phyloP scores from a whole-genome alignment of 2,888 invertebrate species.

The Magallana nippona region DNA sequence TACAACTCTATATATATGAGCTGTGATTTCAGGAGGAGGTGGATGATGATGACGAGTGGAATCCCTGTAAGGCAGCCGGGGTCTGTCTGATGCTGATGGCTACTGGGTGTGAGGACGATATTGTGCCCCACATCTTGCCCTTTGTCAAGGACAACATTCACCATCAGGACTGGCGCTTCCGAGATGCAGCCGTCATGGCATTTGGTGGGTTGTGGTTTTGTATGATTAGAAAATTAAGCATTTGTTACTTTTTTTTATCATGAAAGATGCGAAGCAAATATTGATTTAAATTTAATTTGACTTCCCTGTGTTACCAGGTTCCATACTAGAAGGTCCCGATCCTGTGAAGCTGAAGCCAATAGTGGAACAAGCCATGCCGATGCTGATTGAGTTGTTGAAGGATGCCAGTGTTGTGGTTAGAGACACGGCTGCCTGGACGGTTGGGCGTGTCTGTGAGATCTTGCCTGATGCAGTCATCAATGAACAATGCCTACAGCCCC shows the following conservation, averaged over 20 bases:
- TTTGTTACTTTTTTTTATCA: neutral
- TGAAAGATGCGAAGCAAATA: too few relatives aligned
- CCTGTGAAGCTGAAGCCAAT: constrained; percentile 91
- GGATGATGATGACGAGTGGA: constrained; percentile 99
- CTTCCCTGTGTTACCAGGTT: constrained; percentile 78
- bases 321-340: constrained; percentile 94
- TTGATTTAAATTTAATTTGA: neutral
- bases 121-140: constrained; percentile 96
- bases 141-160: constrained; percentile 97
- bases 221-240: neutral
- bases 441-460: constrained; percentile 98
- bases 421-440: constrained; percentile 99
- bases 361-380: constrained; percentile 98
- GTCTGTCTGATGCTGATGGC: constrained; percentile 99
- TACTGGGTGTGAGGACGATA: constrained; percentile 97
- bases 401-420: constrained; percentile 96
- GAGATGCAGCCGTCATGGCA: constrained; percentile 99
- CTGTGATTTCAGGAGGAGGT: constrained; percentile 84
- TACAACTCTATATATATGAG: neutral
- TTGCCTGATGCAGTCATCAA: constrained; percentile 97
- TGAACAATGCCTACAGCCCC: constrained; percentile 88
- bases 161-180: constrained; percentile 90
- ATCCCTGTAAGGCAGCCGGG: constrained; percentile 98
- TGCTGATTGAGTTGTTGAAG: constrained; percentile 95
- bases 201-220: constrained; percentile 85